These are phyloP conservation scores for Malacoctenus gilli DNA, from an alignment of 2,797 vertebrate species.

Conservation along the genomic window DNA sequence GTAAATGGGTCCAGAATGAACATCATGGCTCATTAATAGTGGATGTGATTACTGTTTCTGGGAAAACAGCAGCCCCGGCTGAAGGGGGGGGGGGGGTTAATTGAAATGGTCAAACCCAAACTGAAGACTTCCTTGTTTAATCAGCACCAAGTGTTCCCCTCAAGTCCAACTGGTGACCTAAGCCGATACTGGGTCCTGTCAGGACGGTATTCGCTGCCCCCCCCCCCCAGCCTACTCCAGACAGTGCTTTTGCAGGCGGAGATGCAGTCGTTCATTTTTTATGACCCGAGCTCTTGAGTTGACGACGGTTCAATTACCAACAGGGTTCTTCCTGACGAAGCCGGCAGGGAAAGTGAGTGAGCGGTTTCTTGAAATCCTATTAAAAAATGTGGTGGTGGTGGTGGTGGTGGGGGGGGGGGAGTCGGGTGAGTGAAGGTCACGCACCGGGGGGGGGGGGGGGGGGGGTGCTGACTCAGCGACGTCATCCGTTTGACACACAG, in stretches of 20 bases:
- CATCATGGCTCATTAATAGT: slow-evolving; percentile 80
- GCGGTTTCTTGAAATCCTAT: slow-evolving; percentile 28
- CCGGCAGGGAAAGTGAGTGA: slow-evolving; percentile 29
- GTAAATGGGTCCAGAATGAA: slow-evolving; percentile 80
- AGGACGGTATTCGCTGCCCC: not conserved
- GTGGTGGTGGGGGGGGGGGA: slow-evolving; percentile 8
- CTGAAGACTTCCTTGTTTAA: slow-evolving; percentile 70
- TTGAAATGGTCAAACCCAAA: slow-evolving; percentile 71
- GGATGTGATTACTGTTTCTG: slow-evolving; percentile 80
- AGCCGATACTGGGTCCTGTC: slow-evolving; percentile 12
- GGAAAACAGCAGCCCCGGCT: slow-evolving; percentile 74
- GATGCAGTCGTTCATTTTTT: slow-evolving; percentile 42
- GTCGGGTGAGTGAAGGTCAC: slow-evolving; percentile 49
- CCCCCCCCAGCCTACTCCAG: slow-evolving; percentile 7
- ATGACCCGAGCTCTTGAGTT: slow-evolving; percentile 45
- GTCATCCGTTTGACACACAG: slow-evolving; percentile 45
- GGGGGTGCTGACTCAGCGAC: slow-evolving; percentile 26
- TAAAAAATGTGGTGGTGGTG: slow-evolving; percentile 20
- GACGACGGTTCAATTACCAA: slow-evolving; percentile 45
- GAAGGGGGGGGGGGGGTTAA: slow-evolving; percentile 56
- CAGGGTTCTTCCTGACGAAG: slow-evolving; percentile 54
- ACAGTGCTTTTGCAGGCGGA: not conserved
- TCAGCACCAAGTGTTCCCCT: slow-evolving; percentile 59
- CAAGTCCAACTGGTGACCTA: slow-evolving; percentile 37
- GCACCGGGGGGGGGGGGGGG: slow-evolving; percentile 1